Conservation (phyloP, 2,113 vertebrate genomes). For the Petrocephalus zakoni region DNA sequence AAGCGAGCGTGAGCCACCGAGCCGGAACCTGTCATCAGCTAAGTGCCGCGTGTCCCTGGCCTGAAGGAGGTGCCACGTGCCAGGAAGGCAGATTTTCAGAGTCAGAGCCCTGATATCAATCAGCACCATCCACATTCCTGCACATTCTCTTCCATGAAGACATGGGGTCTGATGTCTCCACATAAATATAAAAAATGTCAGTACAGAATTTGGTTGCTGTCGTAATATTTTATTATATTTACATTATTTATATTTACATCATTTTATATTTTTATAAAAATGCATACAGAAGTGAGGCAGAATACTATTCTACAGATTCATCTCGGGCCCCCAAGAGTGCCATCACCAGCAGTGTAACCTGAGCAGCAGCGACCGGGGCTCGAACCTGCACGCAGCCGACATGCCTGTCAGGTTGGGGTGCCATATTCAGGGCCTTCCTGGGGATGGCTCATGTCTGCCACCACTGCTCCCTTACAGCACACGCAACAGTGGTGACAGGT, state of each 20-base stretch:
- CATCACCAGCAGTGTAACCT: neutral
- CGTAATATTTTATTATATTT: constrained; percentile 3
- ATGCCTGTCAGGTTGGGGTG: neutral
- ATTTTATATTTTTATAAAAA: neutral
- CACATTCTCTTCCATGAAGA: neutral
- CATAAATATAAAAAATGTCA: neutral
- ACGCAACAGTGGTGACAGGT: neutral
- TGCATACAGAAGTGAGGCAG: neutral
- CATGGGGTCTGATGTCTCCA: neutral
- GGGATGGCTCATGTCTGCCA: neutral
- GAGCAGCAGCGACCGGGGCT: neutral
- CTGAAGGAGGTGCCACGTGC: constrained; percentile 43
- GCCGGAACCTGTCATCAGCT: constrained; percentile 49
- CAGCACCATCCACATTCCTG: neutral
- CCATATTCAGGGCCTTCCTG: neutral
- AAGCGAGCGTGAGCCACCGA: constrained; percentile 24
- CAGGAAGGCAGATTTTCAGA: constrained; percentile 40
- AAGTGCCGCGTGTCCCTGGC: constrained; percentile 56
- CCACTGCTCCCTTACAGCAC: neutral
- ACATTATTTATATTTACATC: no score
- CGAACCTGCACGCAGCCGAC: neutral
- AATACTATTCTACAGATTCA: neutral
- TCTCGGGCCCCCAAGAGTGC: neutral
- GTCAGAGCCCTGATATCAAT: constrained; percentile 20
- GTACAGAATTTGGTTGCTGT: neutral